Conservation (phyloP, 2,797 vertebrate species). For the Tenualosa thibaudeaui region DNA sequence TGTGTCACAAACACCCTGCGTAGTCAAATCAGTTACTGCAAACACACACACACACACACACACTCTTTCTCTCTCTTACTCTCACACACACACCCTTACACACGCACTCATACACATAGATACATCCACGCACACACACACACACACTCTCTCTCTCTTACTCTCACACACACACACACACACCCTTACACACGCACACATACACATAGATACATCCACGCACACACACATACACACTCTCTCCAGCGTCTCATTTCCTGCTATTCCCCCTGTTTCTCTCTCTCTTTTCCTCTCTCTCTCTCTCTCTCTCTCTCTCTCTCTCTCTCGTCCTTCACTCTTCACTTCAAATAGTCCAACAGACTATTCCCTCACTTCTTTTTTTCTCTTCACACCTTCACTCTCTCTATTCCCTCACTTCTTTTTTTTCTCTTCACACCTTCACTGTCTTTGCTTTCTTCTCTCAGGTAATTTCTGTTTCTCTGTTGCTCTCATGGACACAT, state of each 20-base stretch:
- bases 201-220: not conserved
- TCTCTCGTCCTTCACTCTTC: not conserved
- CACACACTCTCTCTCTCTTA: not conserved
- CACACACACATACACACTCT: not conserved
- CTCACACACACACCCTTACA: not conserved
- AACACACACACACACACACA: not conserved
- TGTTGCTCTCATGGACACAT: too few species aligned
- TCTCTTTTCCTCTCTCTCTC: not conserved
- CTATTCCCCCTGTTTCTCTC: not conserved
- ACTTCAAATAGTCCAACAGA: not conserved
- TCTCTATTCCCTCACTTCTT: too few species aligned
- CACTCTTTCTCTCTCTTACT: not conserved
- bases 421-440: too few species aligned
- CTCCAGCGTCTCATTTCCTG: not conserved
- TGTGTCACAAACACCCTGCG: not conserved
- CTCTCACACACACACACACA: not conserved
- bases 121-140: not conserved
- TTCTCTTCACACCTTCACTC: not conserved
- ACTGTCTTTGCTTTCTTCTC: too few species aligned
- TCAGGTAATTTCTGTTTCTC: too few species aligned
- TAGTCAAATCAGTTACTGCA: not conserved
- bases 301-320: not conserved
- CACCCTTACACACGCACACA: not conserved
- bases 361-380: not conserved
- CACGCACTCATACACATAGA: not conserved